phyloP scores from a whole-genome alignment of 2,888 invertebrate genomes.

The Oligia latruncula region DNA sequence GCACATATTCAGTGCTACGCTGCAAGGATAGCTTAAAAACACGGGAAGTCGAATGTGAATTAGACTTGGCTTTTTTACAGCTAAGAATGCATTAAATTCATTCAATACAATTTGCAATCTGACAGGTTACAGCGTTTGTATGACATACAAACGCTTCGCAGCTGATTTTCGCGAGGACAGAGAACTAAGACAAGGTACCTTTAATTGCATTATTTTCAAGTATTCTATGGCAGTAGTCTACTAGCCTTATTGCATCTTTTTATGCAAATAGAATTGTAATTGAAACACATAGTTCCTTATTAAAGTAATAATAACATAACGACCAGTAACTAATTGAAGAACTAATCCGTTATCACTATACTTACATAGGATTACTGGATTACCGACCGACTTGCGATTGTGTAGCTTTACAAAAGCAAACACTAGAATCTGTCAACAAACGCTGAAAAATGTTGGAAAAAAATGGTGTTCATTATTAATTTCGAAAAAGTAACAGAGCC shows the following conservation, averaged over 20 bases:
- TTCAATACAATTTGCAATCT: neutral
- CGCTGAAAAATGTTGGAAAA: fast-evolving
- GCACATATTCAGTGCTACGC: neutral
- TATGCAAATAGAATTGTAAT: conserved; percentile 32
- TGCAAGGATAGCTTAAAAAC: neutral
- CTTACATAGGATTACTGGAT: neutral
- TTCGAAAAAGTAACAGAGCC: neutral
- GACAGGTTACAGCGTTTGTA: too few relatives aligned
- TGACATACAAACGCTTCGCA: neutral
- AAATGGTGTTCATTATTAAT: neutral
- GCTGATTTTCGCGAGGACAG: neutral
- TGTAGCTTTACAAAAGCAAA: neutral
- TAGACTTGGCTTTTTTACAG: neutral
- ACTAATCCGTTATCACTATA: neutral
- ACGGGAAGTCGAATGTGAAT: neutral
- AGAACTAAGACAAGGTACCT: neutral
- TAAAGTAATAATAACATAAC: conserved; percentile 10
- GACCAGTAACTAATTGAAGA: neutral
- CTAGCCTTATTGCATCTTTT: conserved; percentile 14
- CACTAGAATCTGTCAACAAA: neutral
- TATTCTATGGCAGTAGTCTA: neutral
- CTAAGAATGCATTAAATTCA: neutral
- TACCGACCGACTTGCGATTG: neutral
- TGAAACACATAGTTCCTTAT: conserved; percentile 28
- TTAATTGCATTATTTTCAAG: conserved; percentile 2